Percentiles rank a stretch among this genome's conserved stretches.
Conservation (phyloP, 2,113 vertebrate species). For the Sander vitreus region DNA sequence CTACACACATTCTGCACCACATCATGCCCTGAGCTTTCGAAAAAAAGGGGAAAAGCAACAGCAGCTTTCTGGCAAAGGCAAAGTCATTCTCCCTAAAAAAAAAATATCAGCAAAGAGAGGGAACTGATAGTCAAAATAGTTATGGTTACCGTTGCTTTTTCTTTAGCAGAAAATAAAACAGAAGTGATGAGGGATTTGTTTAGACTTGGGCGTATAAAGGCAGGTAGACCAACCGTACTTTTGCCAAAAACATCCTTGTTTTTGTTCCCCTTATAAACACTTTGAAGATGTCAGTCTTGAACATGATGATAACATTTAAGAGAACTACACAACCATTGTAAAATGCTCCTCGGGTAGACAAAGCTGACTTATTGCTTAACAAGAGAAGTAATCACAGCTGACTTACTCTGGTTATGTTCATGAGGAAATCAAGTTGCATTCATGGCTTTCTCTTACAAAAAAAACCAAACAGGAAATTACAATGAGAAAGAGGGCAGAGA, state of each 20-base stretch:
- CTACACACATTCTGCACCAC: slow-evolving; percentile 55
- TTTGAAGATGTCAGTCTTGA: slow-evolving; percentile 63
- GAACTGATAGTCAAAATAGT: slow-evolving; percentile 33
- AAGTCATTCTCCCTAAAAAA: slow-evolving; percentile 58
- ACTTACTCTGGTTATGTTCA: slow-evolving; percentile 39
- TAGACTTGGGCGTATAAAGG: slow-evolving; percentile 39
- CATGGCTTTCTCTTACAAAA: slow-evolving; percentile 37
- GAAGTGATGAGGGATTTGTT: slow-evolving; percentile 39
- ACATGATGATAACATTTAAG: slow-evolving; percentile 26
- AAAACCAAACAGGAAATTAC: slow-evolving; percentile 37
- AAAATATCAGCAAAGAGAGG: slow-evolving; percentile 14
- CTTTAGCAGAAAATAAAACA: slow-evolving; percentile 55
- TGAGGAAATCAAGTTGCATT: slow-evolving; percentile 50
- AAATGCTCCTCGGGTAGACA: slow-evolving; percentile 53
- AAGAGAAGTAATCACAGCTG: slow-evolving; percentile 31
- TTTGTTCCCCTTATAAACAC: slow-evolving; percentile 62
- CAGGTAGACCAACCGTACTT: slow-evolving; percentile 78
- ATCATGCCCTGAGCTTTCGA: slow-evolving; percentile 65
- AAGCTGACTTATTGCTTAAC: slow-evolving; percentile 35
- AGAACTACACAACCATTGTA: slow-evolving; percentile 75
- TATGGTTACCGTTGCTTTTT: slow-evolving; percentile 68
- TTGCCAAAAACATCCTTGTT: slow-evolving; percentile 73
- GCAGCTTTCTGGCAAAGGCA: slow-evolving; percentile 79
- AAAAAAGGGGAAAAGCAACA: slow-evolving; percentile 67
- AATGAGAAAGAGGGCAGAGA: slow-evolving; percentile 5